These are phyloP conservation scores for Pheosia tremula DNA, from an alignment of 2,888 invertebrate genomes.

Conservation along the genomic window DNA sequence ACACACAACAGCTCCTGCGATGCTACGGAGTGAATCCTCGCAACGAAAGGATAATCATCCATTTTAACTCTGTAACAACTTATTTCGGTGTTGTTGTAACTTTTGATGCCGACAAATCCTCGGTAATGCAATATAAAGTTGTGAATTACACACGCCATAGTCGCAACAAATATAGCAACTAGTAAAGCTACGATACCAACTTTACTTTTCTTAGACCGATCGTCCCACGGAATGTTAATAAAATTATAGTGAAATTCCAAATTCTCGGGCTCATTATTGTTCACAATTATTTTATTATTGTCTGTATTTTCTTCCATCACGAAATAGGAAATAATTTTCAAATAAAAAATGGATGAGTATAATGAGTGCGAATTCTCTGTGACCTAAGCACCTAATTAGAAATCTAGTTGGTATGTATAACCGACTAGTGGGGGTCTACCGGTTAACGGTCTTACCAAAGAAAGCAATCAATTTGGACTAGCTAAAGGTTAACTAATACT, in stretches of 20 bases:
- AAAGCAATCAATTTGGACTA: too few species aligned
- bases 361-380: too few species aligned
- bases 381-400: not conserved
- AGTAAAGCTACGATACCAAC: constrained; percentile 58
- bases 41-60: constrained; percentile 60
- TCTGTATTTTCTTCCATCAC: constrained; percentile 30
- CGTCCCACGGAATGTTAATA: constrained; percentile 70
- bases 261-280: constrained; percentile 40
- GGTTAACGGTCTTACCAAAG: too few species aligned
- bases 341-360: not conserved
- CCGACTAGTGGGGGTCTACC: too few species aligned
- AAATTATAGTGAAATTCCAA: constrained; percentile 64
- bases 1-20: constrained; percentile 66
- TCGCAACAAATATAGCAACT: constrained; percentile 56
- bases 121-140: constrained; percentile 63
- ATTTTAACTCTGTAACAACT: constrained; percentile 62
- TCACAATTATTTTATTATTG: constrained; percentile 54
- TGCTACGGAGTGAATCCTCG: constrained; percentile 62
- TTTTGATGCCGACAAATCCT: constrained; percentile 32
- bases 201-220: constrained; percentile 65
- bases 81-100: constrained; percentile 37
- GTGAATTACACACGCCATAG: constrained; percentile 54
- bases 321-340: constrained; percentile 1
- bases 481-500: too few species aligned
- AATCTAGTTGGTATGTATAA: constrained; percentile 8